Evolutionary conservation across 1,140 invertebrate species (phyloP).

Genomic region (Lepidurus packardi): DNA sequence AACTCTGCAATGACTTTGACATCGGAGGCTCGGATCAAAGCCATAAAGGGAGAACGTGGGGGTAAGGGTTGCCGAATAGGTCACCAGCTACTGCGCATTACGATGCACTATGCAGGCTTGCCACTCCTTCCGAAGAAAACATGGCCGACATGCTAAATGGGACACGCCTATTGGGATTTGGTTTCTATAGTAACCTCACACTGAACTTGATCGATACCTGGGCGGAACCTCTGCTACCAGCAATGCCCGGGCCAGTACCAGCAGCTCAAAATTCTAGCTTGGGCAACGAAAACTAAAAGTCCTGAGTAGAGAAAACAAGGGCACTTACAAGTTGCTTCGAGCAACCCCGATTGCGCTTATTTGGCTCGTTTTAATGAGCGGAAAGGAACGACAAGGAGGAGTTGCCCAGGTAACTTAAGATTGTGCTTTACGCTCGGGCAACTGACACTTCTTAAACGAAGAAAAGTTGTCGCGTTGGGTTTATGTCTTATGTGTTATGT

Average conservation of each 20-base stretch:
- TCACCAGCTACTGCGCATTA: not conserved
- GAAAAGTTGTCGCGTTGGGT: too few species aligned
- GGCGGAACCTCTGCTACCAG: not conserved
- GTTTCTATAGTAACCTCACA: not conserved
- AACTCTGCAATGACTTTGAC: not conserved
- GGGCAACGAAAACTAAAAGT: too few species aligned
- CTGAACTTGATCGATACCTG: not conserved
- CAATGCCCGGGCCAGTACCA: not conserved
- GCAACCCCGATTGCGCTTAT: too few species aligned
- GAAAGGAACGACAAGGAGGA: too few species aligned
- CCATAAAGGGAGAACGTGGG: not conserved
- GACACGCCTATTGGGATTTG: not conserved
- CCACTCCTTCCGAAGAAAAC: conserved; percentile 1
- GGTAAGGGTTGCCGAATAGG: not conserved
- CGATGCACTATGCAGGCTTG: not conserved
- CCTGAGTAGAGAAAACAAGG: too few species aligned
- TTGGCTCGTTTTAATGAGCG: too few species aligned
- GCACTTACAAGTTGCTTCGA: too few species aligned
- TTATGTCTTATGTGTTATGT: too few species aligned
- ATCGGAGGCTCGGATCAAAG: not conserved
- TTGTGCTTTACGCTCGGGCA: too few species aligned
- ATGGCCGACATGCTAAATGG: not conserved
- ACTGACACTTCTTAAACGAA: too few species aligned
- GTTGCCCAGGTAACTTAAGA: too few species aligned
- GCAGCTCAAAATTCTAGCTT: too few species aligned